phyloP scores from a whole-genome alignment of 2,113 vertebrate species.

The Pollimyrus isidori region DNA sequence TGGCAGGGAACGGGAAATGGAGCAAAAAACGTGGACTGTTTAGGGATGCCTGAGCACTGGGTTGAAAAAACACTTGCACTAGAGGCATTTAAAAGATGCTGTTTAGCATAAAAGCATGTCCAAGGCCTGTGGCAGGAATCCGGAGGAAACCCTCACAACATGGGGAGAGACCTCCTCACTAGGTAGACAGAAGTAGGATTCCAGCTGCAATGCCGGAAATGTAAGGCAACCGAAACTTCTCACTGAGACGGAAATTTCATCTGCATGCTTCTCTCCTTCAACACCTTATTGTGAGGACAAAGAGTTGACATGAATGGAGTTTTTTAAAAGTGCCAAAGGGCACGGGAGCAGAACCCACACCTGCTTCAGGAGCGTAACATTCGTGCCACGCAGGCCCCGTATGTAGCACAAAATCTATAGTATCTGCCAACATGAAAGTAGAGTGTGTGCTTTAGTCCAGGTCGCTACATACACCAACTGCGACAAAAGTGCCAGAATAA shows the following conservation, averaged over 20 bases:
- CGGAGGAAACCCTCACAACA: background rate
- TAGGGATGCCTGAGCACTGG: background rate
- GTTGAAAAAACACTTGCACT: background rate
- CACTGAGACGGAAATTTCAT: background rate
- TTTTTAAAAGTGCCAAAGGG: background rate
- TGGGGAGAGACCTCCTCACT: background rate
- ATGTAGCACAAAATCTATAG: background rate
- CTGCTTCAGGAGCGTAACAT: background rate
- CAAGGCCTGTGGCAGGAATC: background rate
- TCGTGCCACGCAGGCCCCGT: background rate
- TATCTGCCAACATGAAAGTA: background rate
- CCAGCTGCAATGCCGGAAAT: background rate
- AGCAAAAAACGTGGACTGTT: background rate
- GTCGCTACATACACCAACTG: background rate
- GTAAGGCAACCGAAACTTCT: background rate
- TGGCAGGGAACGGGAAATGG: background rate
- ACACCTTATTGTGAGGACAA: background rate
- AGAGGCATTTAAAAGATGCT: background rate
- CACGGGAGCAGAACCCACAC: background rate
- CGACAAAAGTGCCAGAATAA: background rate
- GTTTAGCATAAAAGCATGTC: background rate
- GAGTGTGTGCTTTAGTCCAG: background rate
- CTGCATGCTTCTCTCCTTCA: background rate
- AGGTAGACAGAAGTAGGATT: background rate
- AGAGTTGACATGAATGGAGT: background rate